A percentile compares a stretch with the other conserved stretches of the same genome.
These are phyloP conservation scores for Pelvicachromis taeniatus DNA, from an alignment of 2,113 vertebrate genomes.

Conservation along the genomic window DNA sequence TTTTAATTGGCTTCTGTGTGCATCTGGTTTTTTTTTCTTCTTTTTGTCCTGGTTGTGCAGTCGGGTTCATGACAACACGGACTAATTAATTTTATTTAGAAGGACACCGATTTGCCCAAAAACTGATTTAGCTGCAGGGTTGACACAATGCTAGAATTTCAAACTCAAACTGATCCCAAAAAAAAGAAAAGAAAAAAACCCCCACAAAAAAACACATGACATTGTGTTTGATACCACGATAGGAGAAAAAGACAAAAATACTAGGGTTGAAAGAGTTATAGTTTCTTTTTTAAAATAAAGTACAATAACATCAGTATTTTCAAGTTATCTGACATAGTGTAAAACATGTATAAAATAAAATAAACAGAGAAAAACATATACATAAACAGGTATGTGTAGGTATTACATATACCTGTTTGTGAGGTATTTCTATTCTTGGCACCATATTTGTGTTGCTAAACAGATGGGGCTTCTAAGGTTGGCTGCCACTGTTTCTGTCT, in stretches of 20 bases:
- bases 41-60: neutral
- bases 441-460: neutral
- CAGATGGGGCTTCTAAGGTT: neutral
- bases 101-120: neutral
- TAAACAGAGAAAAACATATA: neutral
- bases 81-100: neutral
- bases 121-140: neutral
- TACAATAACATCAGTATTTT: neutral
- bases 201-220: neutral
- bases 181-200: accelerated
- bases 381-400: neutral
- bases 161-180: neutral
- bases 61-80: neutral
- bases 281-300: too few species aligned
- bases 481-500: neutral
- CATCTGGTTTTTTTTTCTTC: neutral
- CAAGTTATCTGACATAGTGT: neutral
- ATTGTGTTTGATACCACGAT: neutral
- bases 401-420: neutral
- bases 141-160: neutral
- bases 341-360: neutral
- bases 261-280: too few species aligned
- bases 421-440: neutral
- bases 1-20: neutral
- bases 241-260: accelerated